Percentiles rank a stretch among this genome's conserved stretches.
phyloP scores from a whole-genome alignment of 1,140 invertebrate genomes.

The Plectrocnemia conspersa region DNA sequence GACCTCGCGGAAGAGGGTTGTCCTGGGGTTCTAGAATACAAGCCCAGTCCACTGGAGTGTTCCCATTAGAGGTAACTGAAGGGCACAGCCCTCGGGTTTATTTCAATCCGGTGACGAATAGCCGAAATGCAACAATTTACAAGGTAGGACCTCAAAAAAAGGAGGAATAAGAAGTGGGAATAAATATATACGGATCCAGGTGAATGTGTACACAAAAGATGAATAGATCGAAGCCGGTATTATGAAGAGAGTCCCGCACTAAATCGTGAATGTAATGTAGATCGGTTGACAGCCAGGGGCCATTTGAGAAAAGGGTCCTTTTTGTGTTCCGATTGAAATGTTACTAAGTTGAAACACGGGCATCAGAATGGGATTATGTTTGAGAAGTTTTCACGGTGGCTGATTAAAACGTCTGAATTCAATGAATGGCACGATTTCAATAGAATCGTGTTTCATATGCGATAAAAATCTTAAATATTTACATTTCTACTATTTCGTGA shows the following conservation, averaged over 20 bases:
- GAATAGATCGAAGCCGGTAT: conserved; percentile 21
- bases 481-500: too few species aligned
- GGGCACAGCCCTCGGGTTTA: conserved; percentile 17
- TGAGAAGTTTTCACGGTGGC: too few species aligned
- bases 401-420: neutral
- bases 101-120: conserved; percentile 25
- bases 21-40: too few species aligned
- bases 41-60: too few species aligned
- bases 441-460: too few species aligned
- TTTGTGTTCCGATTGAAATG: conserved; percentile 9
- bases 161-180: neutral
- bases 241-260: conserved; percentile 12
- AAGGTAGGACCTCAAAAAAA: conserved; percentile 8
- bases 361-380: too few species aligned
- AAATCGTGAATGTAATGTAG: conserved; percentile 21
- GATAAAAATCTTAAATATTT: too few species aligned
- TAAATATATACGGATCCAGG: conserved; percentile 7
- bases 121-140: conserved; percentile 27
- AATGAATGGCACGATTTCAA: conserved; percentile 5
- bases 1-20: too few species aligned
- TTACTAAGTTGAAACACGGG: conserved; percentile 13
- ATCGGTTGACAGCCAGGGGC: conserved; percentile 8
- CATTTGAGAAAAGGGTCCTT: conserved; percentile 8
- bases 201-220: conserved; percentile 18
- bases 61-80: conserved; percentile 17